Conservation (phyloP, 92 coral and sea anemone genomes). For the Metridium senile region DNA sequence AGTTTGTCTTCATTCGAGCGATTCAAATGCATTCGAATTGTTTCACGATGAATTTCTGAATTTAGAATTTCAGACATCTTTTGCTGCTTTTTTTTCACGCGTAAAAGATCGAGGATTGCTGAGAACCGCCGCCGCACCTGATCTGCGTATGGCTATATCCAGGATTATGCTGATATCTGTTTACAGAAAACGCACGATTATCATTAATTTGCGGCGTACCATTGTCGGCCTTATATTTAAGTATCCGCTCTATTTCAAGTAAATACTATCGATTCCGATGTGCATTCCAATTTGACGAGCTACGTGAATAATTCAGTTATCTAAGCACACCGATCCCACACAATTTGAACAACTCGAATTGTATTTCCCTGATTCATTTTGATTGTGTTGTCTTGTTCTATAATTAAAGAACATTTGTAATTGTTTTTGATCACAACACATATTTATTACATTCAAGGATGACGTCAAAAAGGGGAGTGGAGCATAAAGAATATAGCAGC, state of each 20-base stretch:
- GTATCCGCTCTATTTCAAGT: background rate
- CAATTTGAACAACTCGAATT: background rate
- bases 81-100: conserved; percentile 4
- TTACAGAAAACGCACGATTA: background rate
- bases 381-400: background rate
- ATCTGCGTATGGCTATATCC: too few species aligned
- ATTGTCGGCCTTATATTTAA: background rate
- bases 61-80: conserved; percentile 36
- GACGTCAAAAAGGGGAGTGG: background rate
- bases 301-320: background rate
- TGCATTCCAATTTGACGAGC: background rate
- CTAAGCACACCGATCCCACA: background rate
- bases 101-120: too few species aligned
- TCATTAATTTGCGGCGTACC: background rate
- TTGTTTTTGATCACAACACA: too few species aligned
- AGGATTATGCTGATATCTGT: too few species aligned
- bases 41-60: conserved; percentile 37
- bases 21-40: conserved; percentile 24
- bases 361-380: background rate
- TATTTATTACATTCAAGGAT: background rate
- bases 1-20: conserved; percentile 8
- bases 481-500: background rate
- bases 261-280: background rate
- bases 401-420: background rate
- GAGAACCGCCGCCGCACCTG: background rate